Conservation (phyloP, 64 coral and sea anemone genomes). For the Trachythela sp. region DNA sequence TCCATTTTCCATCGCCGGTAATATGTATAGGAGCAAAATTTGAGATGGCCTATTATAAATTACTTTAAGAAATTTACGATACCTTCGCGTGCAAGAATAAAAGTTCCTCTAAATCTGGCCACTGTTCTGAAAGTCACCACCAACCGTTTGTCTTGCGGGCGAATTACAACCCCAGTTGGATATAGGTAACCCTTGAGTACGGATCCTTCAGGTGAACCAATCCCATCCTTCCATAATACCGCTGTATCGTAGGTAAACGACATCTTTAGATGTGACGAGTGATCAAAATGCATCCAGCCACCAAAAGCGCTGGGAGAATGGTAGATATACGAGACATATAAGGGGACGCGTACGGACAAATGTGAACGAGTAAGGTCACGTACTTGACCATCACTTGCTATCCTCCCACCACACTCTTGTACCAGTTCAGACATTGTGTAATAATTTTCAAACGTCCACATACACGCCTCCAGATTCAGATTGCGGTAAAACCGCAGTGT, state of each 20-base stretch:
- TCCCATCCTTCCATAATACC: slow-evolving; percentile 85
- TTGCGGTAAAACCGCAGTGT: slow-evolving; percentile 76
- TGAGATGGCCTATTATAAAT: no score
- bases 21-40: no score
- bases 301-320: slow-evolving; percentile 45
- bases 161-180: slow-evolving; percentile 63
- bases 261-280: slow-evolving; percentile 71
- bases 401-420: slow-evolving; percentile 65
- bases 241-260: slow-evolving; percentile 86
- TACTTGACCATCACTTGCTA: slow-evolving; percentile 59
- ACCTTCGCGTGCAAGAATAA: slow-evolving; percentile 68
- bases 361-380: slow-evolving; percentile 73
- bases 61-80: no score
- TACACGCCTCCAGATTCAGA: slow-evolving; percentile 83
- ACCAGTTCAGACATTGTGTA: slow-evolving; percentile 85
- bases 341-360: slow-evolving; percentile 71
- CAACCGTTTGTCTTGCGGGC: slow-evolving; percentile 64
- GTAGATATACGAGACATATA: slow-evolving; percentile 82
- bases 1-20: no score
- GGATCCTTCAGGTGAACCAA: slow-evolving; percentile 86
- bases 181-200: slow-evolving; percentile 66
- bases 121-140: slow-evolving; percentile 91
- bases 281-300: slow-evolving; percentile 90
- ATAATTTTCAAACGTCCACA: slow-evolving; percentile 93
- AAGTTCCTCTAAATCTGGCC: slow-evolving; percentile 90